These are phyloP conservation scores for Apeltes quadracus DNA, from an alignment of 2,113 vertebrate species.

Conservation along the genomic window DNA sequence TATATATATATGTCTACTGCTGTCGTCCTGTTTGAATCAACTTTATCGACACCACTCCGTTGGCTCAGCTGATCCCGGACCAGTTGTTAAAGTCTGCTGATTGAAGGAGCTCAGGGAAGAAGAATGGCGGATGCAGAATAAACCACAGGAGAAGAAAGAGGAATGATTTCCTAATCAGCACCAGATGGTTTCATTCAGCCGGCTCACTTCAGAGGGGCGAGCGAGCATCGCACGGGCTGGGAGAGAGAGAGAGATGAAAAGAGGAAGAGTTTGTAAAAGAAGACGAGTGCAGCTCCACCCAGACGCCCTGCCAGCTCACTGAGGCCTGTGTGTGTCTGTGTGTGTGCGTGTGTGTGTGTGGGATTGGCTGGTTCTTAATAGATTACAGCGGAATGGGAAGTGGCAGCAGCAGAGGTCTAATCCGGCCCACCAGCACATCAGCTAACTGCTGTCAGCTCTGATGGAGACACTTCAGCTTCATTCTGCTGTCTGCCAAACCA, in stretches of 20 bases:
- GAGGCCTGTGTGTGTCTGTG: neutral
- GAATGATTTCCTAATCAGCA: conserved; percentile 45
- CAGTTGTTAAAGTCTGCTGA: neutral
- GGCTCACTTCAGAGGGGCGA: neutral
- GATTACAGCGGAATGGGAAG: conserved; percentile 33
- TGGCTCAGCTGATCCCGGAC: neutral
- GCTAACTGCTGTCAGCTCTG: conserved; percentile 37
- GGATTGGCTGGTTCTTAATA: conserved; percentile 19
- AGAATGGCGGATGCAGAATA: conserved; percentile 2
- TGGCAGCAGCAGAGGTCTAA: conserved; percentile 29
- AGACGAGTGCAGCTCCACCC: conserved; percentile 27
- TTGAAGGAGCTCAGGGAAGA: neutral
- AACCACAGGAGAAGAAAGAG: conserved; percentile 19
- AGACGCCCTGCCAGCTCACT: conserved; percentile 19
- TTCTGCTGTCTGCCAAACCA: too few relatives aligned
- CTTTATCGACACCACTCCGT: too few relatives aligned
- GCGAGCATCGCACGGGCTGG: neutral
- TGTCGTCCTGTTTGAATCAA: neutral
- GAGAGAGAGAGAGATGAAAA: conserved; percentile 4
- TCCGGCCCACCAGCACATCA: conserved; percentile 45
- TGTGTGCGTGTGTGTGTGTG: conserved; percentile 12
- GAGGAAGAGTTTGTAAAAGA: conserved; percentile 12
- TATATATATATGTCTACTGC: too few relatives aligned
- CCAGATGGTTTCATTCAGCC: conserved; percentile 61
- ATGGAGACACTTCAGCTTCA: conserved; percentile 12